These are phyloP conservation scores for Ctenomys sociabilis DNA, from an alignment of 2,113 vertebrate genomes.

Conservation along the genomic window DNA sequence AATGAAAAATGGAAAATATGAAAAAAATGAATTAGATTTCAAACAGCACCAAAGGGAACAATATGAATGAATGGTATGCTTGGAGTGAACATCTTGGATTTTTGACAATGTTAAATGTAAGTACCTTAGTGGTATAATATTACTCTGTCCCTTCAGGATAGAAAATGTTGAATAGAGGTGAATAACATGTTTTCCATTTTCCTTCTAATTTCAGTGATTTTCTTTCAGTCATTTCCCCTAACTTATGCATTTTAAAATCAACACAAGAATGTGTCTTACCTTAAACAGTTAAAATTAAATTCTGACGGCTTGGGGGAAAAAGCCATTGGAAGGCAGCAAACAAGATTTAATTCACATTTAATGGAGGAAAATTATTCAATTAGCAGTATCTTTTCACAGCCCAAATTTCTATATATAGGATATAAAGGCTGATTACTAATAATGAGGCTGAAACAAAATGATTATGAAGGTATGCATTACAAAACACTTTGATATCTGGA, in stretches of 20 bases:
- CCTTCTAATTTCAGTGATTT: background rate
- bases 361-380: constrained; percentile 41
- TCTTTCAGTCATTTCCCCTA: background rate
- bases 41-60: constrained; percentile 36
- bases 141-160: constrained; percentile 17
- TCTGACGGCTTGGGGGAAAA: background rate
- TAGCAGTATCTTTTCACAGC: background rate
- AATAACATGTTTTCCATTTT: background rate
- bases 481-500: background rate
- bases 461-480: background rate
- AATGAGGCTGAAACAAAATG: background rate
- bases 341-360: constrained; percentile 31
- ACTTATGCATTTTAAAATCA: constrained; percentile 56
- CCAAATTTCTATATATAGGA: background rate
- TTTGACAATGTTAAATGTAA: constrained; percentile 3
- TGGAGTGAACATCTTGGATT: background rate
- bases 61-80: background rate
- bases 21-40: constrained; percentile 65
- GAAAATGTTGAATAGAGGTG: constrained; percentile 11
- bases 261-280: constrained; percentile 55
- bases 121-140: background rate
- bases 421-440: background rate
- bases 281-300: constrained; percentile 41
- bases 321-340: background rate
- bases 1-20: constrained; percentile 68